These are phyloP conservation scores for Ooceraea biroi DNA, from an alignment of 1,140 invertebrate genomes.

Conservation along the genomic window DNA sequence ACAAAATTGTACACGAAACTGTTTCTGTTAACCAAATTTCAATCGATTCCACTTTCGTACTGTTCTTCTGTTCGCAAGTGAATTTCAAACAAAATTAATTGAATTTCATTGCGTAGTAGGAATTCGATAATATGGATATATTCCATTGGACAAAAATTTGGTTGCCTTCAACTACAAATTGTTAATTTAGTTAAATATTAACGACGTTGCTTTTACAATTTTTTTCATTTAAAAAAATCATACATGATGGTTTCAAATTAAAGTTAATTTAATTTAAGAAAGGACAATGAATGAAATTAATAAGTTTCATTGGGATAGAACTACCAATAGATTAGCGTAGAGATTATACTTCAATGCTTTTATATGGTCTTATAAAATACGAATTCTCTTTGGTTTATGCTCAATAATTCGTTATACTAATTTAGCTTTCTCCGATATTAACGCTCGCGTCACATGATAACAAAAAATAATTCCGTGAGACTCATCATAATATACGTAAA, in stretches of 20 bases:
- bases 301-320: neutral
- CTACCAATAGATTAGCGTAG: neutral
- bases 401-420: conserved; percentile 17
- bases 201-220: conserved; percentile 2
- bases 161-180: conserved; percentile 20
- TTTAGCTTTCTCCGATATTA: conserved; percentile 30
- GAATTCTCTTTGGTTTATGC: neutral
- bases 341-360: neutral
- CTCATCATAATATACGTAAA: conserved; percentile 7
- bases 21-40: conserved; percentile 10
- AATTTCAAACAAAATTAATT: conserved; percentile 42
- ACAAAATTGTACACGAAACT: neutral
- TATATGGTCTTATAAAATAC: neutral
- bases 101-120: neutral
- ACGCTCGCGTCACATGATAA: neutral
- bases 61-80: neutral
- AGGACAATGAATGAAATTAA: neutral
- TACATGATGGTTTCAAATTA: neutral
- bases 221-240: conserved; percentile 24
- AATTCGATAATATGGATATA: conserved; percentile 24
- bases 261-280: neutral
- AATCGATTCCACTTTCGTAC: neutral
- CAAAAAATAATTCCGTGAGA: conserved; percentile 4
- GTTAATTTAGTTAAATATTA: conserved; percentile 14
- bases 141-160: conserved; percentile 8